Evolutionary conservation across 2,888 invertebrate species (phyloP).

Genomic region (Ephialtes manifestator): DNA sequence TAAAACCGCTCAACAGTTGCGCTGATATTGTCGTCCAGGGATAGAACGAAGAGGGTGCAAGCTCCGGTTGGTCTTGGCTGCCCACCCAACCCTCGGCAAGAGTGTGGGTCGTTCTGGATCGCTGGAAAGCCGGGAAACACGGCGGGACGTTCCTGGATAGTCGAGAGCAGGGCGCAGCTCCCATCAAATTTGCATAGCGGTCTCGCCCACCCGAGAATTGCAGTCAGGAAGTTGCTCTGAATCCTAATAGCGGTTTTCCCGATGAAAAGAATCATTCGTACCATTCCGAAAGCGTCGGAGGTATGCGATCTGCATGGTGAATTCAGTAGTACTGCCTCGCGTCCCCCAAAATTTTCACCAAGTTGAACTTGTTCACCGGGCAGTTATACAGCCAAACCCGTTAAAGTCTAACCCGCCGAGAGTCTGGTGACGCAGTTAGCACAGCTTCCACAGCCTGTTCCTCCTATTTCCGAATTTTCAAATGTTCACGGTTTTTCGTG

Average conservation of each 20-base stretch:
- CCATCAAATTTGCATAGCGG: slow-evolving; percentile 82
- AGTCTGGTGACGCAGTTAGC: slow-evolving; percentile 17
- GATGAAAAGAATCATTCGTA: slow-evolving; percentile 76
- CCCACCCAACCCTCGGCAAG: not conserved
- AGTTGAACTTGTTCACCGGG: slow-evolving; percentile 35
- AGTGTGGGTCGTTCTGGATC: slow-evolving; percentile 1
- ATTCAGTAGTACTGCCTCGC: slow-evolving; percentile 14
- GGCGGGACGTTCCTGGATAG: slow-evolving; percentile 33
- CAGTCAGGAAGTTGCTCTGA: slow-evolving; percentile 76
- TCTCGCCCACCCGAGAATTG: slow-evolving; percentile 75
- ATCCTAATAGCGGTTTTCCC: slow-evolving; percentile 78
- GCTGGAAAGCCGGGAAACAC: slow-evolving; percentile 47
- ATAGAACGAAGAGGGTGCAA: slow-evolving; percentile 40
- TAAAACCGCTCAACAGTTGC: slow-evolving; percentile 56
- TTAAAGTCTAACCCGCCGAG: slow-evolving; percentile 3
- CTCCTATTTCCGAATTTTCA: no score
- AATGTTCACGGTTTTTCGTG: no score
- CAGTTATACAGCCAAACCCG: slow-evolving; percentile 22
- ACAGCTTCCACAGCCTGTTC: not conserved
- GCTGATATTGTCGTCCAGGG: slow-evolving; percentile 61
- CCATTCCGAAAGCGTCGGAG: slow-evolving; percentile 65
- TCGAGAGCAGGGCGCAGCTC: slow-evolving; percentile 49
- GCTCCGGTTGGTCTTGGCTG: slow-evolving; percentile 9
- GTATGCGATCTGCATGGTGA: slow-evolving; percentile 68
- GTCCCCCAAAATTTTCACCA: slow-evolving; percentile 33